Conservation (phyloP, 2,888 invertebrate genomes). For the Drosophila ustulata region DNA sequence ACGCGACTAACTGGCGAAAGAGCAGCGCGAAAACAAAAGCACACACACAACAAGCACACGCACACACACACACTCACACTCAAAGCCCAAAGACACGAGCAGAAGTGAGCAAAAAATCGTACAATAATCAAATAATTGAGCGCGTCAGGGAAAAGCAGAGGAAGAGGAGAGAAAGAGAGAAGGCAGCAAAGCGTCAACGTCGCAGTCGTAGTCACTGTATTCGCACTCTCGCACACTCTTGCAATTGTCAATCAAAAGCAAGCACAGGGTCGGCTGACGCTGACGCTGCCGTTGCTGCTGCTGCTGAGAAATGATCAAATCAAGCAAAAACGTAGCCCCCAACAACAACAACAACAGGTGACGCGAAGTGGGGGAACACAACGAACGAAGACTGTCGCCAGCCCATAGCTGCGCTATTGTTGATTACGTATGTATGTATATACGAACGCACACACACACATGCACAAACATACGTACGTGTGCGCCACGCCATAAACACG, state of each 20-base stretch:
- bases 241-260: slow-evolving; percentile 70
- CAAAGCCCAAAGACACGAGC: slow-evolving; percentile 40
- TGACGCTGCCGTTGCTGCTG: slow-evolving; percentile 33
- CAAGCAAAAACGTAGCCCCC: slow-evolving; percentile 67
- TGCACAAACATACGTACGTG: slow-evolving; percentile 15
- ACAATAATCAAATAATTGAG: slow-evolving; percentile 75
- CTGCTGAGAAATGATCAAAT: slow-evolving; percentile 71
- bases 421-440: slow-evolving; percentile 65
- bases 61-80: slow-evolving; percentile 11
- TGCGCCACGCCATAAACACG: slow-evolving; percentile 58
- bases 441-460: slow-evolving; percentile 25
- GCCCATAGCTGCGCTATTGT: slow-evolving; percentile 61
- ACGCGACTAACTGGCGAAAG: slow-evolving; percentile 63
- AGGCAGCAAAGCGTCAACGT: slow-evolving; percentile 51
- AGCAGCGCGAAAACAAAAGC: slow-evolving; percentile 74
- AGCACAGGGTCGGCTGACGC: slow-evolving; percentile 65
- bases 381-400: slow-evolving; percentile 59
- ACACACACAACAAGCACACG: slow-evolving; percentile 23
- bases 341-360: slow-evolving; percentile 61
- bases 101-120: slow-evolving; percentile 57
- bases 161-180: slow-evolving; percentile 12
- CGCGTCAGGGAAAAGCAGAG: slow-evolving; percentile 33
- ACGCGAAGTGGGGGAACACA: slow-evolving; percentile 55
- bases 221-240: slow-evolving; percentile 64
- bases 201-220: slow-evolving; percentile 63